phyloP scores from a whole-genome alignment of 1,140 invertebrate genomes.

The Drosophila virilis region DNA sequence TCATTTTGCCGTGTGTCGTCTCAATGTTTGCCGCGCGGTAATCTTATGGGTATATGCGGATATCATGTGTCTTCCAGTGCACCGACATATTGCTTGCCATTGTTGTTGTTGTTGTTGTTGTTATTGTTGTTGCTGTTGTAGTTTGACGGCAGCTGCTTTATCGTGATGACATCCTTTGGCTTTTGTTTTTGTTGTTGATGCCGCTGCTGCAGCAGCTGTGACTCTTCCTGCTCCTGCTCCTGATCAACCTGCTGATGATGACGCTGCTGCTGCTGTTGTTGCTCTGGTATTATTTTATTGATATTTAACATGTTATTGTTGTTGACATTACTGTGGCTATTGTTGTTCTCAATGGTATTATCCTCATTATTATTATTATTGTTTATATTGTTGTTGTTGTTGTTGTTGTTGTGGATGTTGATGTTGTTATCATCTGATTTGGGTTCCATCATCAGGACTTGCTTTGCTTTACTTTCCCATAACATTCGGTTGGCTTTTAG shows the following conservation, averaged over 20 bases:
- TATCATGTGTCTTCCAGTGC: conserved; percentile 75
- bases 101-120: conserved; percentile 32
- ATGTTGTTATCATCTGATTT: conserved; percentile 65
- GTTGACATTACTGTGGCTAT: conserved; percentile 27
- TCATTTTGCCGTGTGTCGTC: conserved; percentile 12
- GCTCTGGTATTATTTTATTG: conserved; percentile 63
- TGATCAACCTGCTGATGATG: conserved; percentile 17
- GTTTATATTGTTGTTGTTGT: conserved; percentile 48
- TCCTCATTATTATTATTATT: conserved; percentile 45
- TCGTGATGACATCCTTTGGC: conserved; percentile 79
- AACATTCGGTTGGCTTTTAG: conserved; percentile 85
- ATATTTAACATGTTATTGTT: conserved; percentile 59
- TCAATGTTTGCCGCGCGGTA: conserved; percentile 73
- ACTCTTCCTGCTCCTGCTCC: conserved; percentile 13
- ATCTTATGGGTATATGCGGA: conserved; percentile 76
- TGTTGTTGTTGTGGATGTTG: conserved; percentile 47
- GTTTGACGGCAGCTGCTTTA: conserved; percentile 73
- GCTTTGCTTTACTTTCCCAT: conserved; percentile 86
- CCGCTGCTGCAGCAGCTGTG: conserved; percentile 40
- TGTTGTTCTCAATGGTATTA: conserved; percentile 28
- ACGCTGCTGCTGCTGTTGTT: conserved; percentile 18
- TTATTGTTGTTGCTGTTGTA: conserved; percentile 35
- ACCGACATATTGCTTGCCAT: conserved; percentile 47
- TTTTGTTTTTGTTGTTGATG: conserved; percentile 54
- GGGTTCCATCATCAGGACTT: conserved; percentile 83